A percentile compares a stretch with the other conserved stretches of the same genome.
Evolutionary conservation across 2,888 invertebrate genomes (phyloP).

Genomic region (Mesochorus sp.): DNA sequence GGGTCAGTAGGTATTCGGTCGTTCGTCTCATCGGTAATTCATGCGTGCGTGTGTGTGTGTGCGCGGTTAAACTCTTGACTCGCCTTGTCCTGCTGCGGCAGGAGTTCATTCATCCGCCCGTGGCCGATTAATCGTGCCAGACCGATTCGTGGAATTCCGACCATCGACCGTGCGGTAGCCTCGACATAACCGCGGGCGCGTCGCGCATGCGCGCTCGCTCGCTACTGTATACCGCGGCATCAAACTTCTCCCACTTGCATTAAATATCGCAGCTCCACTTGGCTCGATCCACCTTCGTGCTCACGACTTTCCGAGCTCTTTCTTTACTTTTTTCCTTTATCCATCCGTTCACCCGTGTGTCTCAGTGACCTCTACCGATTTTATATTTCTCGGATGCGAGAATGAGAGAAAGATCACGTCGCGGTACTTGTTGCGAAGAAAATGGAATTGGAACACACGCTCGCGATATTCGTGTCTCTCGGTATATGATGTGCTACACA

Average conservation of each 20-base stretch:
- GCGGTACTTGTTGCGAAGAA: slow-evolving; percentile 17
- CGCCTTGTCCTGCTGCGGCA: no score
- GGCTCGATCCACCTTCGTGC: not conserved
- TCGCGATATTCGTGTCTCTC: no score
- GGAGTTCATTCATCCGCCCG: slow-evolving; percentile 65
- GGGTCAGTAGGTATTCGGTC: slow-evolving; percentile 57
- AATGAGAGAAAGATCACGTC: not conserved
- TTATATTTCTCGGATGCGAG: not conserved
- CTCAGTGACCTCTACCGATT: slow-evolving; percentile 20
- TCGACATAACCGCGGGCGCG: no score
- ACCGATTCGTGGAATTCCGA: slow-evolving; percentile 57
- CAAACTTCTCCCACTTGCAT: no score
- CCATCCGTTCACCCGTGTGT: slow-evolving; percentile 1
- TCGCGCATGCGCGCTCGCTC: slow-evolving; percentile 2
- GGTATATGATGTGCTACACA: slow-evolving; percentile 7
- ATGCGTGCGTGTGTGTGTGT: no score
- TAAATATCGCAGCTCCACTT: no score
- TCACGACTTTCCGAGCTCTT: slow-evolving; percentile 7
- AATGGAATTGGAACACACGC: slow-evolving; percentile 50
- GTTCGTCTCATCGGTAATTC: slow-evolving; percentile 2
- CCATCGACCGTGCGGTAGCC: slow-evolving; percentile 42
- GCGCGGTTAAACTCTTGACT: no score
- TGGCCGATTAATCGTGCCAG: slow-evolving; percentile 61
- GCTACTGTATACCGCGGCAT: no score
- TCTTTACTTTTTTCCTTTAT: slow-evolving; percentile 3